Evolutionary conservation across 2,797 vertebrate species (phyloP).

Genomic region (Typhlichthys subterraneus): DNA sequence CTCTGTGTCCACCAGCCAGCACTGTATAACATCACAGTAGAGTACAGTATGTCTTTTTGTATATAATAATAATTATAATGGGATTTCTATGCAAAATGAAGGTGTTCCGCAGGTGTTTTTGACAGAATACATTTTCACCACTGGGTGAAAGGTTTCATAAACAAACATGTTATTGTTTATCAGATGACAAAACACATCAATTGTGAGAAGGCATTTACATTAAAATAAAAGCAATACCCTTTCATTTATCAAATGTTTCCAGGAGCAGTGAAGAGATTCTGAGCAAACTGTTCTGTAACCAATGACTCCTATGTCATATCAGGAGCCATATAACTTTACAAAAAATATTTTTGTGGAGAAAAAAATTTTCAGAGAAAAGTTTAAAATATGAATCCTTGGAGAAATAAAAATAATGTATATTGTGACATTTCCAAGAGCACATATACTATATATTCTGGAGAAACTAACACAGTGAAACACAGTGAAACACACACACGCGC

Average conservation of each 20-base stretch:
- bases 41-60: too few species aligned
- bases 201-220: too few species aligned
- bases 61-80: too few species aligned
- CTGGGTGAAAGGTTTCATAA: too few species aligned
- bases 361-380: slow-evolving; percentile 3
- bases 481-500: neutral
- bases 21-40: too few species aligned
- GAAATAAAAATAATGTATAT: slow-evolving; percentile 11
- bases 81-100: too few species aligned
- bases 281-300: slow-evolving; percentile 3
- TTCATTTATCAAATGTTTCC: slow-evolving; percentile 17
- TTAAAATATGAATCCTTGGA: slow-evolving; percentile 16
- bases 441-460: slow-evolving; percentile 9
- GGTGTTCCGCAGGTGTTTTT: too few species aligned
- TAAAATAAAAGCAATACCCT: neutral
- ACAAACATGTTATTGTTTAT: too few species aligned
- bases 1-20: too few species aligned
- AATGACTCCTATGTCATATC: neutral
- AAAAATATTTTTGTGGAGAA: slow-evolving; percentile 1
- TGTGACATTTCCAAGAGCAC: slow-evolving; percentile 4
- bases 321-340: slow-evolving; percentile 9
- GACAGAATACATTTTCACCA: too few species aligned
- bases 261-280: slow-evolving; percentile 16
- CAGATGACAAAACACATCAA: too few species aligned
- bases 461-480: neutral